Base-by-base conservation (phyloP, 2,797 vertebrate genomes). In the Chromobotia macracanthus region DNA sequence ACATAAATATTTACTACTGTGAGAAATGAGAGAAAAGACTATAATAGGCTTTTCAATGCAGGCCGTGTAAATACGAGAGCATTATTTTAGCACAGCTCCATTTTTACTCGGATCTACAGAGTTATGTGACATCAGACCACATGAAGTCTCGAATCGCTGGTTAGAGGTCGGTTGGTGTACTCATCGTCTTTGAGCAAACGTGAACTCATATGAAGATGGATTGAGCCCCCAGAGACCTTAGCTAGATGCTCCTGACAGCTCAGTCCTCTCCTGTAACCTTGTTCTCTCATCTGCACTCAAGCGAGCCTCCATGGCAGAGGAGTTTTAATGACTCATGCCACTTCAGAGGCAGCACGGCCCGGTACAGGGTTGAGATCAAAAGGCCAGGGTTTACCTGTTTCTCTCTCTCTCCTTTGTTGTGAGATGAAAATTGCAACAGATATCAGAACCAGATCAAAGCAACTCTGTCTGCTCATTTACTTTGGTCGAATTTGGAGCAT, bases 321-420 rank as follows among this genome's bases (percentile, higher is more conserved):
- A 77, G 82, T 81, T 85, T 84, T 87, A 85, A 87, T 85, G 84
- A 83, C 86, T 77, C 74, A n/a, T 65, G 80, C 73, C 80, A 77
- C 78, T 80, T 77, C 66, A 68, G 72, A 80, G 73, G 68, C 61
- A 23, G 60, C 75, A 35, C 69, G 64, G 66, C 63, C 71, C 44
- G 21, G 72, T 63, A 72, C 28, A 56, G 75, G 50, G 48, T 64
- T 23, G 28, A 85, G 86, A 87, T 87, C 82, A 87, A 85, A 87
- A 83, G 79, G 86, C 83, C 81, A 70, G 77, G 68, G 67, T 81
- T 82, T 77, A 83, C 84, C 84, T 84, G 80, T 73, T 76, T 83
- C 82, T 81, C 79, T 66, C 79, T 66, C 75, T 65, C 53, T 56
- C 75, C 80, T 86, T 84, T 86, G 85, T 84, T 84, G 85, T 80